Base-by-base conservation (phyloP, 1,140 invertebrate species). In the Coboldia fuscipes region DNA sequence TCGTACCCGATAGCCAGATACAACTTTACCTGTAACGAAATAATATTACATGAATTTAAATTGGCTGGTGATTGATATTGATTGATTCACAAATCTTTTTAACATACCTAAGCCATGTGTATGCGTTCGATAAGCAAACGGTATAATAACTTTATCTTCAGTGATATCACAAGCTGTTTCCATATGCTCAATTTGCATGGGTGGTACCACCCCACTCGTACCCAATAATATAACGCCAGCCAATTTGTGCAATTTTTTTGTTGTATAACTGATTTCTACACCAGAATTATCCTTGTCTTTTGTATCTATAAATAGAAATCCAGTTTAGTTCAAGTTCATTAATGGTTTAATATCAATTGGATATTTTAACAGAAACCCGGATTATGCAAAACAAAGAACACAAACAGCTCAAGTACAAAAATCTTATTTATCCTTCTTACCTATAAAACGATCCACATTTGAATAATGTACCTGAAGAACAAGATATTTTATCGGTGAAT, bases 391-490 rank as follows among this genome's bases (percentile, higher is more conserved):
- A 4, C 18, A 13, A 12, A 21, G 15, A 15, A 4, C 28, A n/a
- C n/a, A n/a, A n/a, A n/a, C n/a, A n/a, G n/a, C n/a, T n/a, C n/a
- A n/a, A n/a, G n/a, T n/a, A n/a, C n/a, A n/a, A n/a, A n/a, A n/a
- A n/a, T n/a, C n/a, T n/a, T n/a, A n/a, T n/a, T n/a, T n/a, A n/a
- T n/a, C n/a, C n/a, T n/a, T n/a, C 35, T 56, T 57, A 76, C 74
- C 62, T 54, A 66, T 61, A 45, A 86, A 89, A 26, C 57, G 63
- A 6, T 72, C 62, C 33, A 80, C 68, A 36, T 72, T 60, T 0
- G 72, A 69, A 53, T 97, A 97, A 57, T 97, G 92, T 2, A 98
- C 83, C 62, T 98, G 93, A 3, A 98, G 56, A 1, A 84, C 79
- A 17, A 86, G 56, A 51, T 83, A 84, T 37, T 78, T 69, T 27